A percentile compares a stretch with the other conserved stretches of the same genome.
Evolutionary conservation across 2,113 vertebrate species (phyloP).

Genomic region (Callocephalon fimbriatum): DNA sequence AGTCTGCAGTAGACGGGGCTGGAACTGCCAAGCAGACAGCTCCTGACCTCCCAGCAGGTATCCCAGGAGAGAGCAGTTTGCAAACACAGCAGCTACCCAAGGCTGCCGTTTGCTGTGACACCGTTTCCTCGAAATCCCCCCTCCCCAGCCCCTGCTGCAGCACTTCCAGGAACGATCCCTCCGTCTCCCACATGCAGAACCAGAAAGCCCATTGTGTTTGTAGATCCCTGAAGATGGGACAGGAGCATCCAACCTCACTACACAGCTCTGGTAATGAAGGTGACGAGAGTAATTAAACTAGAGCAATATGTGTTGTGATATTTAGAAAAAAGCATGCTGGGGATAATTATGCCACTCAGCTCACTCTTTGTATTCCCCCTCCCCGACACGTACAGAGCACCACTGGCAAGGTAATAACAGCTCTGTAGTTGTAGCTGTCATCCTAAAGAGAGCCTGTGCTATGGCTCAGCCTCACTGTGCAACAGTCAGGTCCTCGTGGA

Average conservation of each 20-base stretch:
- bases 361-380: neutral
- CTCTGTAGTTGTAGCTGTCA: neutral
- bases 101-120: neutral
- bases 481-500: neutral
- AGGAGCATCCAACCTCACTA: neutral
- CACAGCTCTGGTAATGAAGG: neutral
- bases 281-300: neutral
- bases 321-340: neutral
- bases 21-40: neutral
- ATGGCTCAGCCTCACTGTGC: neutral
- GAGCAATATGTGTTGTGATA: neutral
- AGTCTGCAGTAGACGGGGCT: neutral
- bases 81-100: neutral
- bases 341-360: neutral
- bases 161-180: slow-evolving; percentile 17
- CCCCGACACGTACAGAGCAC: neutral
- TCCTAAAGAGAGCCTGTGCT: neutral
- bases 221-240: neutral
- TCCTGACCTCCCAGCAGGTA: slow-evolving; percentile 8
- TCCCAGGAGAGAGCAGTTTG: neutral
- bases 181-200: neutral
- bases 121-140: neutral
- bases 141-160: neutral
- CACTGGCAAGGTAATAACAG: neutral
- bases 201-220: neutral